phyloP scores from a whole-genome alignment of 2,888 invertebrate genomes.

The Patella pellucida region DNA sequence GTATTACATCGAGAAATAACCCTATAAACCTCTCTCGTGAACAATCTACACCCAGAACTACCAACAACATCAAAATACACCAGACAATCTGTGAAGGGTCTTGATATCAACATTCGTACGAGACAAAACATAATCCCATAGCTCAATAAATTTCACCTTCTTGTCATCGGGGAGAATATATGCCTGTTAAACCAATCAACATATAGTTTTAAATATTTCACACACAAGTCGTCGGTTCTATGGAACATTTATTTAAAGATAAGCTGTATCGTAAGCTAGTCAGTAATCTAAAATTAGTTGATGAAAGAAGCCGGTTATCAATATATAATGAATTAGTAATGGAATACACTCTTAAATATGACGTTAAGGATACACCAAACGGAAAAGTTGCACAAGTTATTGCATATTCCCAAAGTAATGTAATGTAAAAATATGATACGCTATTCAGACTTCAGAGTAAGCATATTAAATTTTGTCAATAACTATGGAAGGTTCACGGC shows the following conservation, averaged over 20 bases:
- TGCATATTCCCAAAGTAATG: slow-evolving; percentile 20
- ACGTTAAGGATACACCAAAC: slow-evolving; percentile 20
- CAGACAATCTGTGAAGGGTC: background rate
- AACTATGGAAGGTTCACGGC: too few relatives aligned
- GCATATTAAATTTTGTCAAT: too few relatives aligned
- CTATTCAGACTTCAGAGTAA: too few relatives aligned
- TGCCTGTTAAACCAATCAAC: background rate
- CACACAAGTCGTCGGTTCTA: background rate
- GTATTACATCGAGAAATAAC: background rate
- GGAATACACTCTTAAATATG: slow-evolving; percentile 11
- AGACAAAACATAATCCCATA: background rate
- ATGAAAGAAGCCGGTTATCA: background rate
- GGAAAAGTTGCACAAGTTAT: slow-evolving; percentile 25
- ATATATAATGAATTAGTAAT: background rate
- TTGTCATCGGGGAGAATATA: background rate
- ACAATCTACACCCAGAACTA: background rate
- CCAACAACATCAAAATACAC: background rate
- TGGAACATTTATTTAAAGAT: background rate
- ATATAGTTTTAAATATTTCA: background rate
- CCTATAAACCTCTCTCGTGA: background rate
- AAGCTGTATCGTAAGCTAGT: background rate
- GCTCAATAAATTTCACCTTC: background rate
- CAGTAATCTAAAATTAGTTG: background rate
- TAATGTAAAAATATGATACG: too few relatives aligned
- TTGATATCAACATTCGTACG: background rate